Evolutionary conservation across 2,797 vertebrate genomes (phyloP).

Genomic region (Holocentrus rufus): DNA sequence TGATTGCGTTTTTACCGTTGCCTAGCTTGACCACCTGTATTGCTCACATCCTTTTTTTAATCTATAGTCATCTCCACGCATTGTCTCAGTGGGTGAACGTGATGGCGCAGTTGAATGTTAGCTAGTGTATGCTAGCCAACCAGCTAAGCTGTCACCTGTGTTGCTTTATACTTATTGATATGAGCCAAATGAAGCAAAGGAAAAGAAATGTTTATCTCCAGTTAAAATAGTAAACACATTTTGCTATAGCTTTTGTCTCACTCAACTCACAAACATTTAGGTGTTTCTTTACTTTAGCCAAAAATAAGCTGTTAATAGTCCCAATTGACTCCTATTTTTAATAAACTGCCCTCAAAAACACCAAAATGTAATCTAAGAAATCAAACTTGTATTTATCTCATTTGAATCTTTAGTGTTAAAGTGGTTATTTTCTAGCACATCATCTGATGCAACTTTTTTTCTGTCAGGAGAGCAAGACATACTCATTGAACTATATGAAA

Average conservation of each 20-base stretch:
- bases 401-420: no score
- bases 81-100: conserved; percentile 70
- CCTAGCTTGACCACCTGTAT: background rate
- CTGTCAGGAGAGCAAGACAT: no score
- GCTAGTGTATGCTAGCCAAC: conserved; percentile 59
- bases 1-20: background rate
- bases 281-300: background rate
- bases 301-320: background rate
- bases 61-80: conserved; percentile 57
- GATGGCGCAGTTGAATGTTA: conserved; percentile 77
- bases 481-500: no score
- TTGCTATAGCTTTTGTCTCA: background rate
- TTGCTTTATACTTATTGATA: conserved; percentile 25
- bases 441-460: no score
- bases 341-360: conserved; percentile 10
- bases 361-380: background rate
- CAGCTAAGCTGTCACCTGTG: conserved; percentile 50
- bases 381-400: background rate
- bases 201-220: conserved; percentile 28
- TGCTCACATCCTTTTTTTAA: conserved; percentile 26
- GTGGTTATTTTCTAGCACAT: no score
- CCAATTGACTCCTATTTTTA: conserved; percentile 14
- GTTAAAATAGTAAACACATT: background rate
- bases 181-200: conserved; percentile 28
- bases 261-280: background rate